Percentiles rank a stretch among this genome's conserved stretches.
phyloP scores from a whole-genome alignment of 1,140 invertebrate species.

The Colletes gigas region DNA sequence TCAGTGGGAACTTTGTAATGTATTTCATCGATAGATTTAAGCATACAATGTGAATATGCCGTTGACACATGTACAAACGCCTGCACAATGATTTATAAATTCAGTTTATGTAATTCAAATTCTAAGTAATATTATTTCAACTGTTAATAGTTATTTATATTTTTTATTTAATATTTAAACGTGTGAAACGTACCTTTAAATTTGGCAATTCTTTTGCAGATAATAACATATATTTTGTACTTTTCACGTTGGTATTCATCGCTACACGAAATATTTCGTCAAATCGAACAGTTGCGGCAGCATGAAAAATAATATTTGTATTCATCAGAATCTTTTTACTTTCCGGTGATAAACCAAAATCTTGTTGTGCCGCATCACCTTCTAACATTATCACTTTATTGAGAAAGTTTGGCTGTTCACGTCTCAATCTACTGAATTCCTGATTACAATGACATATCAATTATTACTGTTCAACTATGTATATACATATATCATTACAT shows the following conservation, averaged over 20 bases:
- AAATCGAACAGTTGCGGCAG: slow-evolving; percentile 94
- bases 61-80: slow-evolving; percentile 83
- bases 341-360: slow-evolving; percentile 82
- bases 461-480: background rate
- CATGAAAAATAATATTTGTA: slow-evolving; percentile 90
- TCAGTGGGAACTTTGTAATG: slow-evolving; percentile 80
- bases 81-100: slow-evolving; percentile 49
- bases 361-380: slow-evolving; percentile 83
- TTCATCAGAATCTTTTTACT: slow-evolving; percentile 80
- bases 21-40: slow-evolving; percentile 84
- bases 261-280: slow-evolving; percentile 88
- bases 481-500: background rate
- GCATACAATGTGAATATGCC: slow-evolving; percentile 86
- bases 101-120: background rate
- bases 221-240: slow-evolving; percentile 83
- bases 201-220: slow-evolving; percentile 85
- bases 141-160: slow-evolving; percentile 51
- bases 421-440: slow-evolving; percentile 81
- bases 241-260: slow-evolving; percentile 84
- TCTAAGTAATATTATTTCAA: background rate
- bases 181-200: slow-evolving; percentile 81
- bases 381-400: slow-evolving; percentile 83
- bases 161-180: background rate
- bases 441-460: slow-evolving; percentile 55
- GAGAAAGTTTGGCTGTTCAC: slow-evolving; percentile 74